Evolutionary conservation across 2,113 vertebrate species (phyloP).

Genomic region (Morone chrysops): DNA sequence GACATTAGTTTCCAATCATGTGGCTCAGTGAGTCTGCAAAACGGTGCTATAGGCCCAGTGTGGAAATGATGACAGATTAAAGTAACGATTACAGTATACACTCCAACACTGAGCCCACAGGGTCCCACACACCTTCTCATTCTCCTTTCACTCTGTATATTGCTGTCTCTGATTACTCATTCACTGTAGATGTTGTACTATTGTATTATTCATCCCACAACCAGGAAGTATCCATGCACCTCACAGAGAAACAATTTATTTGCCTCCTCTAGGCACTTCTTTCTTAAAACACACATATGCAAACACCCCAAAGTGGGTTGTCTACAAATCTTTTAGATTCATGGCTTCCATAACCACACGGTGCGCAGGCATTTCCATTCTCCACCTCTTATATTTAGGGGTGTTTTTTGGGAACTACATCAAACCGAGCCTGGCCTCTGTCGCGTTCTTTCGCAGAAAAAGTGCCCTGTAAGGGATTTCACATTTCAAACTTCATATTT

Average conservation of each 20-base stretch:
- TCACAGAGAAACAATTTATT: conserved; percentile 5
- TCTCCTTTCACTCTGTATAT: not conserved
- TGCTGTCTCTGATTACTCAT: conserved; percentile 10
- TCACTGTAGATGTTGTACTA: conserved; percentile 4
- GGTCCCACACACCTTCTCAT: not conserved
- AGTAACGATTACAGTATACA: conserved; percentile 57
- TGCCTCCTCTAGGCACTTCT: conserved; percentile 7
- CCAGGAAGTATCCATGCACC: conserved; percentile 29
- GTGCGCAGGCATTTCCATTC: not conserved
- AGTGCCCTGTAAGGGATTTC: conserved; percentile 19
- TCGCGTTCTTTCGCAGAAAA: not conserved
- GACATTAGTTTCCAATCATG: conserved; percentile 52
- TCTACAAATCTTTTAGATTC: conserved; percentile 37
- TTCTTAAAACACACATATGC: conserved; percentile 1
- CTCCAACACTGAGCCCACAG: conserved; percentile 20
- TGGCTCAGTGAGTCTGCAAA: conserved; percentile 52
- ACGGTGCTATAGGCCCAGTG: conserved; percentile 10
- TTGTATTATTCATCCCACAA: conserved; percentile 40
- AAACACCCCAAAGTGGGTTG: not conserved
- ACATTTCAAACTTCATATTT: conserved; percentile 36
- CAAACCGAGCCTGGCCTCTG: conserved; percentile 8
- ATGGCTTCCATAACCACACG: not conserved
- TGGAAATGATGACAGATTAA: conserved; percentile 68
- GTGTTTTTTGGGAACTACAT: conserved; percentile 9
- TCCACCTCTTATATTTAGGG: conserved; percentile 1